A percentile compares a stretch with the other conserved stretches of the same genome.
Conservation (phyloP, 2,113 vertebrate species). For the Hypocryptadius cinnamomeus region DNA sequence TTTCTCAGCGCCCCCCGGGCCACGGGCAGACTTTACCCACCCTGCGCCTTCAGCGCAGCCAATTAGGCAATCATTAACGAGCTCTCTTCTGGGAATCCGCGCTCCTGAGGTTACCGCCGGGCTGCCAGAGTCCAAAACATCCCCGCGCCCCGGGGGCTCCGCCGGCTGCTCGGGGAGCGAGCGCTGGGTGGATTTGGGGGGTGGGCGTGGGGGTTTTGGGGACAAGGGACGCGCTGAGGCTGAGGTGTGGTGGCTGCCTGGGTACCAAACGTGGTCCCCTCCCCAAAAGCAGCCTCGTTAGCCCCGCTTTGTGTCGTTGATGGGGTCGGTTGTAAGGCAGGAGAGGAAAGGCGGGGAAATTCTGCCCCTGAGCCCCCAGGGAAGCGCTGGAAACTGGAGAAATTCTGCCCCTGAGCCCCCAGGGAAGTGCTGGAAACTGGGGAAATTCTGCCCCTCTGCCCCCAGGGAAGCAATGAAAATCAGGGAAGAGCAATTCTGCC, state of each 20-base stretch:
- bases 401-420: background rate
- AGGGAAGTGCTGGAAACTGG: background rate
- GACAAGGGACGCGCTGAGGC: background rate
- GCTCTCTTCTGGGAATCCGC: background rate
- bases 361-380: no score
- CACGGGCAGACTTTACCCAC: constrained; percentile 21
- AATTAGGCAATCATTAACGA: constrained; percentile 26
- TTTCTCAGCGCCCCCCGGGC: background rate
- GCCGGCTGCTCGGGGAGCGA: rapidly evolving
- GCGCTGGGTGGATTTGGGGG: background rate
- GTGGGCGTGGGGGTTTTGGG: background rate
- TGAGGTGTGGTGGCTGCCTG: background rate
- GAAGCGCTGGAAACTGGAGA: background rate
- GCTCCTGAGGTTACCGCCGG: background rate
- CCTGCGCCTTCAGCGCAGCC: background rate
- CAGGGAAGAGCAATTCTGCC: rapidly evolving
- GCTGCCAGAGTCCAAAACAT: background rate
- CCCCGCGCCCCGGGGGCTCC: background rate
- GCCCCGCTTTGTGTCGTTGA: rapidly evolving
- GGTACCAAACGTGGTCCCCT: background rate
- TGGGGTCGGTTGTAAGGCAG: rapidly evolving
- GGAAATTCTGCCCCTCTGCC: background rate
- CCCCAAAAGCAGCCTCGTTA: rapidly evolving
- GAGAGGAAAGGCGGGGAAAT: background rate
- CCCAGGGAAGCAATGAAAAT: rapidly evolving